Evolutionary conservation across 2,113 vertebrate genomes (phyloP), one percentile per base, ranked within the genome.

Genomic region (Donacobius atricapilla): DNA sequence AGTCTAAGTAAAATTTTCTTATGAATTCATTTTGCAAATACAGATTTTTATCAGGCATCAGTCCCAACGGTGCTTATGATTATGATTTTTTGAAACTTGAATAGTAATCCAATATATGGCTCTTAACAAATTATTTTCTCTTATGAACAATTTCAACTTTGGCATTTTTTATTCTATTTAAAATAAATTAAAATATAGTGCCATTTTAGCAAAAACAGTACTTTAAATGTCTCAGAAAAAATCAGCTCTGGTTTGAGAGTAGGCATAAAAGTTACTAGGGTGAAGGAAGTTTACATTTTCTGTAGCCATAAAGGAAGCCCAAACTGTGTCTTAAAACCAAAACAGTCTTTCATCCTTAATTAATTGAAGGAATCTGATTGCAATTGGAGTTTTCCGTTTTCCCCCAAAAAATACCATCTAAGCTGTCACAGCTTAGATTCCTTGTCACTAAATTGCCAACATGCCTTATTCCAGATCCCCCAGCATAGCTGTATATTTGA

Each of bases 281-380:
- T 77, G n/a, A 73, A 92, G 44, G 51, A 60, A 66, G 40, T 14
- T 80, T 66, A 69, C 14, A 4, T 81, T 92, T 86, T 87, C 44
- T 70, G 21, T 37, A 31, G 27, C 63, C 4, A 2, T 87, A 92
- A 81, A 82, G 60, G 60, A 81, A 48, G 44, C 73, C 20, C 61
- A 90, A 88, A 86, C 17, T 68, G 30, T 28, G 24, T 92, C 60
- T 90, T 92, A 68, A 87, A 90, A 83, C 11, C 28, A 51, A 73
- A 95, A 47, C 12, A 60, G 8, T 71, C 76, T 88, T 94, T 94
- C 47, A 86, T 91, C 53, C 33, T 68, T 90, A 77, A 94, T 47
- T 93, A 90, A 73, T 79, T 88, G 81, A 83, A 80, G 44, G 71
- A 86, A 63, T 83, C 64, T 94, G 56, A 56, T 64, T 94, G 79